Evolutionary conservation across 1,140 invertebrate species (phyloP), one percentile per base, ranked within the genome.

Genomic region (Alviniconcha marisindica): DNA sequence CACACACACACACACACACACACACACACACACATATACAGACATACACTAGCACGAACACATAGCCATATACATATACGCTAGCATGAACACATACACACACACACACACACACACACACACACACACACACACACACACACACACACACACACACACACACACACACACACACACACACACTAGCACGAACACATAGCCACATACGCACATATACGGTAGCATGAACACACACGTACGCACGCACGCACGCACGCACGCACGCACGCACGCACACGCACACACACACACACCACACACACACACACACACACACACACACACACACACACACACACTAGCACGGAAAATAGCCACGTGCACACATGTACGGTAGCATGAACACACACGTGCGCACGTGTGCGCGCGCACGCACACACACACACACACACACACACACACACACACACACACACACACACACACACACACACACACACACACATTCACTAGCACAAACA

Each of bases 241-340:
- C 60, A 63, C 60, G 24, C 60, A 63, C 60, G 24, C 60, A 63
- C 60, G 24, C 60, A 63, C 10, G 24, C 60, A 63, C 60, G 24
- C 60, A 63, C 60, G 24, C 60, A 63, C 60, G 24, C 60, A 63
- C 60, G 24, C 60, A 63, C 60, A 63, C 60, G 24, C 60, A 63
- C 60, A 63, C 60, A 63, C 60, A 63, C 60, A 14, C 60, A 63
- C 60, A 63, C 10, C n/a, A 63, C 60, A 63, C 60, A 63, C 60
- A 63, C 60, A 63, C 60, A 63, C 60, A 63, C 60, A 63, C 24
- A 63, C 60, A n/a, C 21, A 63, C 60, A 31, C 60, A 63, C 60
- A 63, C 60, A 31, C 60, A 63, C 60, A 63, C 60, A 63, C 60
- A 63, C 60, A 63, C 60, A 63, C 60, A 63, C 60, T 5, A 4